phyloP scores from a whole-genome alignment of 2,797 vertebrate genomes.

The Etheostoma perlongum region DNA sequence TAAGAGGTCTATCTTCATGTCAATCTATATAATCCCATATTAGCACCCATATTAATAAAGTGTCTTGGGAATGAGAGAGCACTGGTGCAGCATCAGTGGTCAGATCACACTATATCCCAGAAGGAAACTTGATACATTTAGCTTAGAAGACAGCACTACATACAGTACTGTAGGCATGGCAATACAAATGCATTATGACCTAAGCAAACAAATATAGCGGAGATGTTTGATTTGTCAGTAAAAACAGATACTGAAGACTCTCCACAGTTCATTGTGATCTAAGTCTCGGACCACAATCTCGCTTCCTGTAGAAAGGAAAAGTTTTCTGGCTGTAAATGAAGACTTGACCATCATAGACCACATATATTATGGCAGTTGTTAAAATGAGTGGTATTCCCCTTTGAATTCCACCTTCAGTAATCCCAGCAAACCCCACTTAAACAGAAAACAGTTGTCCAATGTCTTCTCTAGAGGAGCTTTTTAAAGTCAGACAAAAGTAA shows the following conservation, averaged over 20 bases:
- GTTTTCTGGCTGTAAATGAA: slow-evolving; percentile 32
- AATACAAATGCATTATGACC: background rate
- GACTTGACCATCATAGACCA: slow-evolving; percentile 21
- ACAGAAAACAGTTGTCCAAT: background rate
- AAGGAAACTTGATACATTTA: slow-evolving; percentile 1
- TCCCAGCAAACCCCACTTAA: background rate
- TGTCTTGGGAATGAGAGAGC: slow-evolving; percentile 27
- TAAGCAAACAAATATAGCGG: background rate
- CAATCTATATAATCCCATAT: slow-evolving; percentile 17
- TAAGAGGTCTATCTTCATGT: slow-evolving; percentile 22
- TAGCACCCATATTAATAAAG: slow-evolving; percentile 54
- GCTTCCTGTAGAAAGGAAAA: background rate
- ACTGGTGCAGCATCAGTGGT: slow-evolving; percentile 31
- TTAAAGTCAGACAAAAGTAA: background rate
- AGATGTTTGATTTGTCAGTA: slow-evolving; percentile 6
- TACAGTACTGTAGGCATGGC: background rate
- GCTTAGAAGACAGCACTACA: background rate
- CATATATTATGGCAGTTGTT: slow-evolving; percentile 54
- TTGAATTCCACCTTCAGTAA: slow-evolving; percentile 36
- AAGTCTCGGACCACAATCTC: background rate
- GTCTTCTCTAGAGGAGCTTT: background rate
- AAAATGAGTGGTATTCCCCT: slow-evolving; percentile 45
- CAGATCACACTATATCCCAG: slow-evolving; percentile 20
- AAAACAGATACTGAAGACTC: slow-evolving; percentile 17
- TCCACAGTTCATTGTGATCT: slow-evolving; percentile 2